Evolutionary conservation across 2,113 vertebrate genomes (phyloP).

Genomic region (Mustelus asterias): DNA sequence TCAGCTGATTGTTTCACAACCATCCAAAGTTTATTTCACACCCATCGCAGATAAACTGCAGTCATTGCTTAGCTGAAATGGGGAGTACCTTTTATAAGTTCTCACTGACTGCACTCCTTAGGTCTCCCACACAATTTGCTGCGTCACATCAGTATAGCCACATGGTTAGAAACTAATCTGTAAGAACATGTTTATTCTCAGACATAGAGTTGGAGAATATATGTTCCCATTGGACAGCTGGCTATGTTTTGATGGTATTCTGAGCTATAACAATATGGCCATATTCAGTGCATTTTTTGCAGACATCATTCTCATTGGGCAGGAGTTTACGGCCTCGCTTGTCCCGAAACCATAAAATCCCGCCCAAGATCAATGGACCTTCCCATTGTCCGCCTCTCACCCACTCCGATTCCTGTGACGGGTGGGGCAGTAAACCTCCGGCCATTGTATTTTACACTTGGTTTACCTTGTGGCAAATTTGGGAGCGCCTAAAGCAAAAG

Average conservation of each 20-base stretch:
- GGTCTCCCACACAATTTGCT: not conserved
- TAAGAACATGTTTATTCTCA: not conserved
- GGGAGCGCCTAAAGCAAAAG: not conserved
- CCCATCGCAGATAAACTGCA: not conserved
- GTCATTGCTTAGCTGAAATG: not conserved
- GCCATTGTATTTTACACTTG: not conserved
- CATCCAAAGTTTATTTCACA: not conserved
- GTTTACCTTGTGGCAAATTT: not conserved
- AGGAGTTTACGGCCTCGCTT: too few relatives aligned
- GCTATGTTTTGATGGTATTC: not conserved
- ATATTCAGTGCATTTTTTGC: not conserved
- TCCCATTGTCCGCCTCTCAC: too few relatives aligned
- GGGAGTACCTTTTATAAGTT: not conserved
- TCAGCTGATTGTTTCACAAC: not conserved
- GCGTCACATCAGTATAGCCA: not conserved
- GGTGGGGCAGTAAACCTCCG: too few relatives aligned
- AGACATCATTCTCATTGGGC: not conserved
- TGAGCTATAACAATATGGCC: not conserved
- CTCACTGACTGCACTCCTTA: not conserved
- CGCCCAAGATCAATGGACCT: too few relatives aligned
- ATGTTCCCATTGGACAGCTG: not conserved
- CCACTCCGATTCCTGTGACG: too few relatives aligned
- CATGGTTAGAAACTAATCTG: not conserved
- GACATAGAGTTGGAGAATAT: not conserved
- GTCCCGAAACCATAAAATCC: too few relatives aligned